Evolutionary conservation across 2,113 vertebrate species (phyloP), one percentile per base, ranked within the genome.

Genomic region (Alectura lathami): DNA sequence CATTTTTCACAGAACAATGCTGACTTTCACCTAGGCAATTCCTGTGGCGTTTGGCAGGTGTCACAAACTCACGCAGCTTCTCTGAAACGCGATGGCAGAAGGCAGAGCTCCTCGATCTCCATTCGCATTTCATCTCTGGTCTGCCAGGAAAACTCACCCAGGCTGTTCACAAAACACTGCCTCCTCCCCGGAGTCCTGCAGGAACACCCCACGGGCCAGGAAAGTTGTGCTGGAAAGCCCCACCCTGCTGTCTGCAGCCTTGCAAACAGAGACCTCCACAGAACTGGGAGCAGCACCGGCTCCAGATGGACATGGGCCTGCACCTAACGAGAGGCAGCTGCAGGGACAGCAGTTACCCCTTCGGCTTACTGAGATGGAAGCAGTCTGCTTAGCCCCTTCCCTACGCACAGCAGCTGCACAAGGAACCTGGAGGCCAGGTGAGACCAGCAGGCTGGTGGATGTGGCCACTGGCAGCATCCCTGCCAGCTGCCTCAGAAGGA

Each of bases 181-280:
- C 27, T 38, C 54, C 27, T 38, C 20, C 47, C 64, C 0, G 1
- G 6, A 68, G 42, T 51, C 34, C 57, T 54, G 26, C 18, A 21
- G 50, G 9, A 29, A 72, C 40, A 42, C 26, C 6, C 6, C 9
- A 42, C 1, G 3, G 30, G 42, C 11, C 48, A 54, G 16, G 73
- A 1, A 0, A 40, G 21, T 20, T 32, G 36, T 45, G 27, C 27
- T 2, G 5, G 48, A 20, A 66, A 50, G 42, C 66, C 48, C 62
- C n/a, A 23, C 1, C 0, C 18, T 69, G 54, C 13, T 34, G 36
- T 8, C 32, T 2, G 1, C 5, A 23, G 84, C 7, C 47, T 38
- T 47, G 24, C 13, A 13, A 34, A 48, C 0, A 1, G 12, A 29
- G 56, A 54, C 23, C 40, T 38, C 14, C 54, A 32, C 15, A 40